Evolutionary conservation across 2,113 vertebrate genomes (phyloP).

Genomic region (Oxyura jamaicensis): DNA sequence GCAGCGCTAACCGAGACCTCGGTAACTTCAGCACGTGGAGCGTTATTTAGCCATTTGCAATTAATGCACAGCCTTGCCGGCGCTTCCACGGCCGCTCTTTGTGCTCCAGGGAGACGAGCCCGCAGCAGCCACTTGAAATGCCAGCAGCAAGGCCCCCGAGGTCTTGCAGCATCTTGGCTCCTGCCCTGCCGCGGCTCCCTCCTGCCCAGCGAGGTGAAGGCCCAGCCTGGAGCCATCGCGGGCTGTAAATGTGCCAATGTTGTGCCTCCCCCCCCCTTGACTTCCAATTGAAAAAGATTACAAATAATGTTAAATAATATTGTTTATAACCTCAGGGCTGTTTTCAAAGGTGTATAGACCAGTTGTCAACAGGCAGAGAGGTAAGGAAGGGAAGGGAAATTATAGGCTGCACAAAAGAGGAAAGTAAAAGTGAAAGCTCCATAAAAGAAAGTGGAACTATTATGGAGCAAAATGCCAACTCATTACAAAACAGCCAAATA

Average conservation of each 20-base stretch:
- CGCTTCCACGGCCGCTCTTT: neutral
- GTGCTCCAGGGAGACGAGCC: conserved; percentile 2
- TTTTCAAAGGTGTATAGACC: conserved; percentile 77
- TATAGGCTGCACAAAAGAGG: conserved; percentile 95
- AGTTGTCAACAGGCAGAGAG: conserved; percentile 80
- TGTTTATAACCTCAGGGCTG: conserved; percentile 80
- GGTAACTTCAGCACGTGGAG: neutral
- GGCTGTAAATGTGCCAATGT: neutral
- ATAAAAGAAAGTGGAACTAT: conserved; percentile 97
- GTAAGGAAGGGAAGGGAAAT: conserved; percentile 86
- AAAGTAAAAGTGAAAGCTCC: conserved; percentile 91
- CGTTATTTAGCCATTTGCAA: neutral
- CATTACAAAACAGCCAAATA: conserved; percentile 89
- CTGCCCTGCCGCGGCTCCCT: conserved; percentile 58
- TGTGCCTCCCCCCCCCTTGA: conserved; percentile 31
- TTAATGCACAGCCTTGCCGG: neutral
- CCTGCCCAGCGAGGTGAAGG: conserved; percentile 27
- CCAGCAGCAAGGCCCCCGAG: neutral
- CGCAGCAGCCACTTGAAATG: conserved; percentile 10
- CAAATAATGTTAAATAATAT: conserved; percentile 84
- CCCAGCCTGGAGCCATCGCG: conserved; percentile 10
- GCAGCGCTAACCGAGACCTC: neutral
- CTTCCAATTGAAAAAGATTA: conserved; percentile 78
- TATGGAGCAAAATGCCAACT: conserved; percentile 93
- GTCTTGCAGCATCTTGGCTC: conserved; percentile 6